Base-by-base conservation (phyloP, 2,888 invertebrate genomes). In the Coremacera marginata region DNA sequence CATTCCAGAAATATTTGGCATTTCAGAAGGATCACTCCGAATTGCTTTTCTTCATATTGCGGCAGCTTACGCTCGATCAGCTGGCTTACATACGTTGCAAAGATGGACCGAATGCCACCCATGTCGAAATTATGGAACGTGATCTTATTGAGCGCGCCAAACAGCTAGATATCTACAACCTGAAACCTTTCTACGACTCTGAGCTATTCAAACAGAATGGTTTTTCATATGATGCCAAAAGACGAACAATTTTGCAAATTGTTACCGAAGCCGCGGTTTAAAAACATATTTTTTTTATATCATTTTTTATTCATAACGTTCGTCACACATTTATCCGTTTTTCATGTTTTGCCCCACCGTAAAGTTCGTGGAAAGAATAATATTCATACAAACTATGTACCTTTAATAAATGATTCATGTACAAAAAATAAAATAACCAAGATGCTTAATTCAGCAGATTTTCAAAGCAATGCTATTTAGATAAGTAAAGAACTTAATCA, bases 21-120 rank as follows among this genome's bases (percentile, higher is more conserved):
- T 99, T 95, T 92, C 96, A 97, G 87, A 95, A 97, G 85, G 98
- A 99, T 89, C 96, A 98, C 91, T 96, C 97, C 84, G 99, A 99
- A 88, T 91, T 99, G 31, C 90, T 99, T 0, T 96, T 98, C 90
- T 99, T 98, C 90, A 94, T 99, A 82, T 91, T 99, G 73, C 94
- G 98, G 27, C 98, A 99, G 86, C 92, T 99, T 77, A 94, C 96
- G 0, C 93, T 96, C 87, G 98, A 99, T 89, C 97, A 98, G 86
- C 90, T 97, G 77, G 93, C 95, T 0, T 98, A 96, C 88, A 93
- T 95, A 90, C 91, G 94, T 81, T 92, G 93, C 73, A 87, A 93
- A 5, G 92, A 92, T 82, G 94, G 94, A 72, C 92, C 92, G 67
- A 91, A 91, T 0, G 92, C 93, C 75, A 90, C 93, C 0, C 92